Evolutionary conservation across 2,113 vertebrate species (phyloP).

Genomic region (Octodon degus): DNA sequence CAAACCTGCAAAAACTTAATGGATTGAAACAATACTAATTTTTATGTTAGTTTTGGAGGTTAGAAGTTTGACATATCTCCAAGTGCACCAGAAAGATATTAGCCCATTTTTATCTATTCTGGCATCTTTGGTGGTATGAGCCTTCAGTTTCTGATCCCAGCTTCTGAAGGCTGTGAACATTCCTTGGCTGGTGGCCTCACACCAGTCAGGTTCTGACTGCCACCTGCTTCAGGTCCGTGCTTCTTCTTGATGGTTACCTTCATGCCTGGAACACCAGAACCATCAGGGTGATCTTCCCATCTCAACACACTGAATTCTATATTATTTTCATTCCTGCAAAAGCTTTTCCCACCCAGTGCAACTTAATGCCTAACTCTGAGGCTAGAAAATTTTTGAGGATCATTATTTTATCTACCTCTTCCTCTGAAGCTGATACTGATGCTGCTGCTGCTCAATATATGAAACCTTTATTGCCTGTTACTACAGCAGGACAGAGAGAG

Average conservation of each 20-base stretch:
- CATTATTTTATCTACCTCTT: background rate
- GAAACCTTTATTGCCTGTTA: background rate
- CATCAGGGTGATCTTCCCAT: background rate
- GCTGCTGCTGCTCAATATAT: background rate
- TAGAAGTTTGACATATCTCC: background rate
- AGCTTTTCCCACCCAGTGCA: background rate
- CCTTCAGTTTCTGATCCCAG: background rate
- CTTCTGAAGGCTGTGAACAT: background rate
- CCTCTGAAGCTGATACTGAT: background rate
- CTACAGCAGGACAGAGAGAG: background rate
- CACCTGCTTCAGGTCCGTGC: background rate
- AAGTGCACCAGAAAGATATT: background rate
- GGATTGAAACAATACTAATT: background rate
- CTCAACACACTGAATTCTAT: background rate
- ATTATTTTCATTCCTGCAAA: too few relatives aligned
- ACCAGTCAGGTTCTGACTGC: background rate
- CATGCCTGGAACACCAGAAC: background rate
- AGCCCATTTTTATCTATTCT: background rate
- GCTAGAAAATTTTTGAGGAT: background rate
- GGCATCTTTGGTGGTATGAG: background rate
- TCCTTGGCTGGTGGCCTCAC: background rate
- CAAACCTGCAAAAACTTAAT: background rate
- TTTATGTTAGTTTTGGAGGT: background rate
- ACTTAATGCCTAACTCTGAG: background rate
- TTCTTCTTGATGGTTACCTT: background rate